Base-by-base conservation (phyloP, 2,797 vertebrate genomes). In the Silurus lanzhouensis region DNA sequence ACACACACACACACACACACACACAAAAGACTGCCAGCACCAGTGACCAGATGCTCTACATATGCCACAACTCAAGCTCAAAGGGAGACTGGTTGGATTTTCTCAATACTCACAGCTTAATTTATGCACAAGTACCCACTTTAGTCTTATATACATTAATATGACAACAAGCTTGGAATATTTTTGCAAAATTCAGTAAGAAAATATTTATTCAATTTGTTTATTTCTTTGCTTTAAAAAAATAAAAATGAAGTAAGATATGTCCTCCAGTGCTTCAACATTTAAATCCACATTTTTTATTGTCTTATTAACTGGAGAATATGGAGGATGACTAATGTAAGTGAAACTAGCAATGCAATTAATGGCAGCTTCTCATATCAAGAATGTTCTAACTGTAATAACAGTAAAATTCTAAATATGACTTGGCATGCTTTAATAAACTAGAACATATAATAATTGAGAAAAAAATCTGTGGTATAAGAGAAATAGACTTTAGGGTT, bases 31-130 rank as follows among this genome's bases (percentile, higher is more conserved):
- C 52, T 63, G 66, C 75, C 67, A 64, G 77, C 58, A 58, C 25
- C 22, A 82, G 52, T 75, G 82, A 83, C 82, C 76, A 74, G 82
- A 80, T 84, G 63, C 31, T 58, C 64, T 60, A 60, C 67, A 87
- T 84, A 80, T 87, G 76, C 46, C 55, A 60, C 80, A 78, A 68
- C 22, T 83, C 8, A 48, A 68, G 63, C 57, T 80, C 76, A 71
- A 55, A 60, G 58, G 44, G 61, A 77, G 78, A 72, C n/a, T 82
- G 64, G 48, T 58, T 46, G 38, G 72, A 52, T 55, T 84, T 31
- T 70, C 5, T 68, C 74, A 67, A 4, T 12, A 10, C 44, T 76
- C 7, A 75, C 17, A 61, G 72, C 22, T 48, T 44, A 70, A 81
- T 81, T 79, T 44, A 27, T 66, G 38, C 22, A 27, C n/a, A 46